Base-by-base conservation (phyloP, 35 echinoderm and acorn worm genomes). In the Stichopus chloronotus region DNA sequence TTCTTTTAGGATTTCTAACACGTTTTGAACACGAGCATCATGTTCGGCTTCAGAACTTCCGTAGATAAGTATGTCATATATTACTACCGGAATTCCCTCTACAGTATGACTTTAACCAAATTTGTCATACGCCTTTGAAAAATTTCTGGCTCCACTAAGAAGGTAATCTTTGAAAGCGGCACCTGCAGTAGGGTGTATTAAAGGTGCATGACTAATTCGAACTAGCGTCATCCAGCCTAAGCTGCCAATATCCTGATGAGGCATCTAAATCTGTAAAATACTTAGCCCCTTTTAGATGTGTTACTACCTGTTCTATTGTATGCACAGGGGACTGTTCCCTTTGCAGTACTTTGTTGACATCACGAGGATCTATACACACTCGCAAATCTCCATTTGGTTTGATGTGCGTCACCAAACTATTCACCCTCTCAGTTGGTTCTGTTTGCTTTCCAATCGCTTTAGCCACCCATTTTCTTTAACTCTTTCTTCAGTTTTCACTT, bases 131-230 rank as follows among this genome's bases (percentile, higher is more conserved):
- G n/a, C 58, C 83, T 56, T 76, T 96, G 87, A 55, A 96, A 96
- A 25, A 96, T 57, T 9, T 92, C 91, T 11, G 77, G 91, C 10
- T 77, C 94, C 91, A 53, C 94, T n/a, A n/a, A n/a, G n/a, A 91
- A 7, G 92, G 92, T 79, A 87, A 43, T 69, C 90, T 78, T 9
- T 24, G 1, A 63, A 89, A 94, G 11, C 81, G 63, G 61, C 92
- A n/a, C 53, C 92, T 96, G 1, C 79, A 88, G 55, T 57, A 94
- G 9, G 78, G 77, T 8, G 94, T 92, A 25, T 92, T 94, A 72
- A 96, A 96, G 8, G 93, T 96, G 58, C 81, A 88, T n/a, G 94
- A 90, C 71, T 94, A n/a, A n/a, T n/a, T 94, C 3, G 95, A 94
- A 81, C 92, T 96, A 56, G 60, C 56, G 4, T 96, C 63, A 94